These are phyloP conservation scores for Silurus glanis DNA, from an alignment of 2,113 vertebrate species.

Conservation along the genomic window DNA sequence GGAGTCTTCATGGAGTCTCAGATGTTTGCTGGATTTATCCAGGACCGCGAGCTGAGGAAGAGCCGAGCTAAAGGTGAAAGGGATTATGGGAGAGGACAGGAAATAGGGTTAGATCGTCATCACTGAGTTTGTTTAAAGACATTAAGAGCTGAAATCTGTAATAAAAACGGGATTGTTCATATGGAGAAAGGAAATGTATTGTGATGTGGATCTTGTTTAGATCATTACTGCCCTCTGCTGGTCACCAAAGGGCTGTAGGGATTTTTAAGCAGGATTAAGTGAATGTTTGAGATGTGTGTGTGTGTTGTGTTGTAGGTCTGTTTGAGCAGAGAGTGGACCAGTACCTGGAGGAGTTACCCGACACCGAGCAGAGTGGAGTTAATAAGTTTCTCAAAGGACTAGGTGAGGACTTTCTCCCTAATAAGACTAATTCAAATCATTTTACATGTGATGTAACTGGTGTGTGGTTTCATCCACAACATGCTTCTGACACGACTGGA, in stretches of 20 bases:
- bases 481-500: neutral
- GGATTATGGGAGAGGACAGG: neutral
- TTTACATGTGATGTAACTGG: neutral
- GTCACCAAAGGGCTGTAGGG: neutral
- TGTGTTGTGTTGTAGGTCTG: constrained; percentile 75
- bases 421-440: neutral
- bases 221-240: constrained; percentile 50
- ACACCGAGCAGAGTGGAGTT: constrained; percentile 95
- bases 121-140: neutral
- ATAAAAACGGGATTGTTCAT: neutral
- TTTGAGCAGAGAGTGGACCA: constrained; percentile 97
- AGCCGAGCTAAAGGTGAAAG: constrained; percentile 89
- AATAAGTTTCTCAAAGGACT: constrained; percentile 97
- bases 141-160: neutral
- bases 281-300: constrained; percentile 6
- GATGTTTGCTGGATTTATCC: constrained; percentile 99
- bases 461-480: neutral
- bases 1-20: constrained; percentile 99
- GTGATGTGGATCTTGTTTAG: neutral
- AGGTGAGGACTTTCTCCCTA: constrained; percentile 74
- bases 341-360: constrained; percentile 95
- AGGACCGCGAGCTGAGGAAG: constrained; percentile 94
- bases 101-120: neutral
- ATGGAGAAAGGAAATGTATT: neutral
- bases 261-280: too few relatives aligned